Evolutionary conservation across 2,113 vertebrate species (phyloP).

Genomic region (Australoheros scitulus): DNA sequence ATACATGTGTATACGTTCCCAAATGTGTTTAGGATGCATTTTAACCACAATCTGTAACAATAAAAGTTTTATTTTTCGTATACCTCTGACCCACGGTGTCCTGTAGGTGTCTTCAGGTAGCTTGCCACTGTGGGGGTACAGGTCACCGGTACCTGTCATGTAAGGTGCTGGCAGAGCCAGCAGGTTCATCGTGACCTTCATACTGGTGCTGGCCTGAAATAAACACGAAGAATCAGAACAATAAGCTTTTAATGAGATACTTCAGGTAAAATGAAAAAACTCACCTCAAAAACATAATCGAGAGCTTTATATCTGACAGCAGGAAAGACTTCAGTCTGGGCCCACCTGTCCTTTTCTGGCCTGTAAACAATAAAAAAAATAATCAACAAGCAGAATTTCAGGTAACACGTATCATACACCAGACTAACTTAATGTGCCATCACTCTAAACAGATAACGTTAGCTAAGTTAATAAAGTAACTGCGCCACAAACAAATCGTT

Average conservation of each 20-base stretch:
- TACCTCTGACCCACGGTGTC: constrained; percentile 78
- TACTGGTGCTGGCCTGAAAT: constrained; percentile 58
- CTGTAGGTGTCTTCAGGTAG: constrained; percentile 69
- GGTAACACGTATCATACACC: neutral
- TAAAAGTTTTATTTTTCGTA: rapidly evolving
- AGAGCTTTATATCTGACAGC: constrained; percentile 69
- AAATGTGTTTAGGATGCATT: neutral
- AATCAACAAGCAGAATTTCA: neutral
- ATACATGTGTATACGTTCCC: neutral
- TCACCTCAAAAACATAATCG: constrained; percentile 79
- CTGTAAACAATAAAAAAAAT: constrained; percentile 16
- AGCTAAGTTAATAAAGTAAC: neutral
- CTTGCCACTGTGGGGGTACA: constrained; percentile 62
- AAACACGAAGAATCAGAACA: neutral
- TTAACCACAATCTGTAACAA: neutral
- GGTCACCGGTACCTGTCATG: constrained; percentile 30
- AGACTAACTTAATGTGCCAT: neutral
- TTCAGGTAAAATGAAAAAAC: neutral
- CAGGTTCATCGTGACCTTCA: constrained; percentile 60
- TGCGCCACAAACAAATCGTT: neutral
- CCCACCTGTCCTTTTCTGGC: constrained; percentile 14
- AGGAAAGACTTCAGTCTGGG: constrained; percentile 48
- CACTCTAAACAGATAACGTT: neutral
- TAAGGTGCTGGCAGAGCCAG: constrained; percentile 73
- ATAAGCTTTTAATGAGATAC: neutral